Conservation (phyloP, 1,140 invertebrate genomes). For the Anoplophora glabripennis region DNA sequence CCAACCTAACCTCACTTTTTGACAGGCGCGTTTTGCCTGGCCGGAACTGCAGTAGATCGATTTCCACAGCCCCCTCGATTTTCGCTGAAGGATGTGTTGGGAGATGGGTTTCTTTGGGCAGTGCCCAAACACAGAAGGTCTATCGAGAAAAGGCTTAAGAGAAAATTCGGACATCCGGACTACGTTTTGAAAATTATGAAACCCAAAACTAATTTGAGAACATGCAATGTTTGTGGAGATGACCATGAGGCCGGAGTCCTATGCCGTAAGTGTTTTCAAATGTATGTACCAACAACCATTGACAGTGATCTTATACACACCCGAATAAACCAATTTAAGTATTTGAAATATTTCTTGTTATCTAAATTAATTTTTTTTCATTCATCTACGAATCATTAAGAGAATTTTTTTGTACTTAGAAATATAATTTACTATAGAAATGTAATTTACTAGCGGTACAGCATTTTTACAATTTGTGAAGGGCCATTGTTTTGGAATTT, state of each 20-base stretch:
- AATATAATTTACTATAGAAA: no score
- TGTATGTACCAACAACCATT: background rate
- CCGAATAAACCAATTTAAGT: no score
- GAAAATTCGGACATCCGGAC: constrained; percentile 67
- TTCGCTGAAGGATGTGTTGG: constrained; percentile 60
- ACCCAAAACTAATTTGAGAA: constrained; percentile 70
- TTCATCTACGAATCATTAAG: no score
- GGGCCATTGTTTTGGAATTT: no score
- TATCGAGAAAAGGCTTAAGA: constrained; percentile 66
- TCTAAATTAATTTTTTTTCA: no score
- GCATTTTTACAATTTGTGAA: no score
- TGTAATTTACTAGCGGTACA: no score
- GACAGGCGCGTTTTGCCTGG: constrained; percentile 43
- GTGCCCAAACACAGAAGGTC: constrained; percentile 75
- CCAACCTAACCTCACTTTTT: constrained; percentile 43
- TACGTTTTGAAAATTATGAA: constrained; percentile 65
- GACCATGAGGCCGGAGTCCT: constrained; percentile 70
- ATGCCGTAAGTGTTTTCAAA: constrained; percentile 65
- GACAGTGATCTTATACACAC: no score
- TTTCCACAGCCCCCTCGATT: constrained; percentile 9
- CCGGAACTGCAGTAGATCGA: constrained; percentile 39
- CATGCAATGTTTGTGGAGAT: constrained; percentile 78
- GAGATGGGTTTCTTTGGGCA: constrained; percentile 75
- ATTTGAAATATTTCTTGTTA: no score
- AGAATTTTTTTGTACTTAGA: no score